phyloP scores from a whole-genome alignment of 2,113 vertebrate genomes.

The Columba livia region DNA sequence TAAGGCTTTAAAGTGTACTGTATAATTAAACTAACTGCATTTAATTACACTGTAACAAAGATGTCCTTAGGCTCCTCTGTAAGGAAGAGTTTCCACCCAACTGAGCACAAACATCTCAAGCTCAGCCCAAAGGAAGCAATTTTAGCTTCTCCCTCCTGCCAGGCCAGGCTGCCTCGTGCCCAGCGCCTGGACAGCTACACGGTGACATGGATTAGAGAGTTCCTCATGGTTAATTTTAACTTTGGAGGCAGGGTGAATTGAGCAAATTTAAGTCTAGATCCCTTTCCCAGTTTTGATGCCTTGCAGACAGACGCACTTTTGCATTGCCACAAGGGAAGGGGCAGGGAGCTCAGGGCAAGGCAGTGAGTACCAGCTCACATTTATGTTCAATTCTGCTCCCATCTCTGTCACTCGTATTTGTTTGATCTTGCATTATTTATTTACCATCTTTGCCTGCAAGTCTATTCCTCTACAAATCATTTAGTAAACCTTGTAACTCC shows the following conservation, averaged over 20 bases:
- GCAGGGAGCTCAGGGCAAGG: not conserved
- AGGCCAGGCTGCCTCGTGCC: not conserved
- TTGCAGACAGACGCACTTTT: not conserved
- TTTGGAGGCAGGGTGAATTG: not conserved
- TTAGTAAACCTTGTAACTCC: not conserved
- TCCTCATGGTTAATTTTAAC: not conserved
- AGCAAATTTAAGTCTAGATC: not conserved
- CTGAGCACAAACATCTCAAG: not conserved
- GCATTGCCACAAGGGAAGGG: not conserved
- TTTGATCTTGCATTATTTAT: not conserved
- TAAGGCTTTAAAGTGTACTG: not conserved
- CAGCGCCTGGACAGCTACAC: not conserved
- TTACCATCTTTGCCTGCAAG: not conserved
- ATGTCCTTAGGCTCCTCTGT: not conserved
- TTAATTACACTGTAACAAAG: not conserved
- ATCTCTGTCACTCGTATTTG: not conserved
- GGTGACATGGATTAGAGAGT: accelerated
- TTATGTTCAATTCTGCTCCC: not conserved
- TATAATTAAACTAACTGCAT: not conserved
- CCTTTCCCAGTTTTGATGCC: not conserved
- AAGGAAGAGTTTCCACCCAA: not conserved
- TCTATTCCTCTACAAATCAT: not conserved
- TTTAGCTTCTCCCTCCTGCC: not conserved
- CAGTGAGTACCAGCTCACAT: accelerated
- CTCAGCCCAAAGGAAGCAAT: not conserved